Base-by-base conservation (phyloP, 2,888 invertebrate species). In the Opisthograptis luteolata region DNA sequence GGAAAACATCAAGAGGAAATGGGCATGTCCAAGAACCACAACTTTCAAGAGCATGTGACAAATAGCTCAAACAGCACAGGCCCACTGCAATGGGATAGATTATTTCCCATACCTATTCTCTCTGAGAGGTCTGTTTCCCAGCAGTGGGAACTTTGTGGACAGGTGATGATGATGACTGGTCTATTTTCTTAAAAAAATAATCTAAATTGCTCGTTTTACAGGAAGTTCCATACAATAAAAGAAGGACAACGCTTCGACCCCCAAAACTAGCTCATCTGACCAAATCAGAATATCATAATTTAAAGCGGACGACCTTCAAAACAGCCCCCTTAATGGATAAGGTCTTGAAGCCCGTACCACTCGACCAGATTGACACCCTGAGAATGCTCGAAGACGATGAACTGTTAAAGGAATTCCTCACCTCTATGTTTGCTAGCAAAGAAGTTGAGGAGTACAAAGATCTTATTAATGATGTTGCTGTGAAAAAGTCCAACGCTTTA, bases 391-490 rank as follows among this genome's bases (percentile, higher is more conserved):
- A 71, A 1, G 70, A 78, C 8, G 62, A 68, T 2, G 32, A 65
- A 3, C 31, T 76, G 2, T 77, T 83, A 42, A 68, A 72, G 48
- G 73, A 79, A 19, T 80, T 81, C 46, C 42, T 82, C 7, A 35
- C 47, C 19, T 74, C 78, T 0, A 72, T 82, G 68, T 81, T 82
- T 42, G 60, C 55, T n/a, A 72, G 69, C 17, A 62, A 76, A 10
- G 79, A 81, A 50, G 57, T 65, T 2, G 53, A 61, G 15, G 63
- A 69, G 20, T 63, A 62, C 40, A 40, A 52, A 25, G 60, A 62
- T 8, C 12, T 53, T 1, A n/a, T 37, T 8, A 34, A 57, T 3
- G 35, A 41, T 22, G 14, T 9, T 4, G 28, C 40, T 14, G 20
- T 30, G 3, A 27, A 27, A 6, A 45, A 22, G 36, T 20, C 24